Base-by-base conservation (phyloP, 2,888 invertebrate genomes). In the Polydrusus pterygomalis region DNA sequence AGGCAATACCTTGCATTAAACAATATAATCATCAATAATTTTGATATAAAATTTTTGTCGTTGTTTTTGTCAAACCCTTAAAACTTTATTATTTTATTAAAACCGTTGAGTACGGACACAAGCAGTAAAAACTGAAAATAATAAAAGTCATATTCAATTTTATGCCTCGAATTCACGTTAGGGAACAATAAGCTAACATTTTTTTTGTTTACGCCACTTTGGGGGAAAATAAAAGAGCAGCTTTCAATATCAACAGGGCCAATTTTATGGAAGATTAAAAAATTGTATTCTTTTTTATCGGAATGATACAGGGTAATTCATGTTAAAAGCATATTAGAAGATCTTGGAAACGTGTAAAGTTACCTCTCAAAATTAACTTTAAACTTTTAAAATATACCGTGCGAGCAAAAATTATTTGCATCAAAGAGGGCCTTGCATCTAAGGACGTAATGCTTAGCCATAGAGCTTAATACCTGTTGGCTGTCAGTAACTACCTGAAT, bases 101-200 rank as follows among this genome's bases (percentile, higher is more conserved):
- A 49, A 17, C 9, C 17, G 17, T 15, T n/a, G 2, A 49, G 34
- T 8, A 34, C 34, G 34, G 2, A 34, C 34, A 49, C 47, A 9
- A 49, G 17, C 17, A 49, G 17, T 49, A 49, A 49, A 49, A 49
- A 49, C 47, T 49, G 47, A 49, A 49, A 49, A 49, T 49, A 49
- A 49, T 17, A 17, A 49, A 49, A 49, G 47, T 49, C 17, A 17
- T 49, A 49, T 49, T 49, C 15, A 49, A 49, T 49, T 49, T 49
- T 49, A 17, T 17, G 15, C 47, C 9, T 9, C 47, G 17, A 17
- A 17, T 17, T 49, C 17, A 17, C 47, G 17, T 49, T 17, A 8
- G 47, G 47, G 47, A 49, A 15, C 17, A 49, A 49, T 49, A 49
- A 49, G 9, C 47, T 9, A 49, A 49, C 7, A 15, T 49, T 49